Conservation (phyloP, 2,113 vertebrate species). For the Pagrus major region DNA sequence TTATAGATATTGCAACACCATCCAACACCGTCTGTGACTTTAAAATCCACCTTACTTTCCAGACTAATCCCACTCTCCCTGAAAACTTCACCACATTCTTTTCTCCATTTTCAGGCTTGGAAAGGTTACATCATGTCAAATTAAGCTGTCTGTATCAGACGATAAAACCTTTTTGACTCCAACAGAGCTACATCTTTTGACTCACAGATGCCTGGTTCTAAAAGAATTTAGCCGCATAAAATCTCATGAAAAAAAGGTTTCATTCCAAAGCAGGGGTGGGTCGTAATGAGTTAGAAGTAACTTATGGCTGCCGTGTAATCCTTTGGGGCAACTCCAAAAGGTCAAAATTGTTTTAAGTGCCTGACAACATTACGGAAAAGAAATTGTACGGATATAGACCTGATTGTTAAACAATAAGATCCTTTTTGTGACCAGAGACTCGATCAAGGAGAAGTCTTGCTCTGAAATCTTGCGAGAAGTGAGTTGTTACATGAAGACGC, state of each 20-base stretch:
- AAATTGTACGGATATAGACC: too few relatives aligned
- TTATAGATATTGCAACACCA: background rate
- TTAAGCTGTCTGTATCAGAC: background rate
- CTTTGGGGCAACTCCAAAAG: too few relatives aligned
- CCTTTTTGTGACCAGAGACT: too few relatives aligned
- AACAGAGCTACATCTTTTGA: background rate
- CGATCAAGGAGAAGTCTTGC: too few relatives aligned
- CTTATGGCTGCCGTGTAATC: too few relatives aligned
- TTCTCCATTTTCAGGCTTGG: background rate
- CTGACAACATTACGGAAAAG: too few relatives aligned
- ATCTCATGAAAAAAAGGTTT: background rate
- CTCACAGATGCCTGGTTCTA: background rate
- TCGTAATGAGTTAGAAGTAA: too few relatives aligned
- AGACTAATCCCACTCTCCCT: background rate
- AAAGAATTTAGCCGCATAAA: background rate
- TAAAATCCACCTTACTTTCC: background rate
- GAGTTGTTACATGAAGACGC: too few relatives aligned
- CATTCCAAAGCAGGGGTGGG: too few relatives aligned
- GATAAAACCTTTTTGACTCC: background rate
- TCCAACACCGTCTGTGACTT: background rate
- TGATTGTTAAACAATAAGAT: too few relatives aligned
- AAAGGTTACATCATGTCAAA: background rate
- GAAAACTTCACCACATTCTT: background rate
- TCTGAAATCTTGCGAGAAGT: too few relatives aligned
- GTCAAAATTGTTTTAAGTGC: too few relatives aligned